These are phyloP conservation scores for Orestias chungarensis DNA, from an alignment of 2,797 vertebrate species.

Conservation along the genomic window DNA sequence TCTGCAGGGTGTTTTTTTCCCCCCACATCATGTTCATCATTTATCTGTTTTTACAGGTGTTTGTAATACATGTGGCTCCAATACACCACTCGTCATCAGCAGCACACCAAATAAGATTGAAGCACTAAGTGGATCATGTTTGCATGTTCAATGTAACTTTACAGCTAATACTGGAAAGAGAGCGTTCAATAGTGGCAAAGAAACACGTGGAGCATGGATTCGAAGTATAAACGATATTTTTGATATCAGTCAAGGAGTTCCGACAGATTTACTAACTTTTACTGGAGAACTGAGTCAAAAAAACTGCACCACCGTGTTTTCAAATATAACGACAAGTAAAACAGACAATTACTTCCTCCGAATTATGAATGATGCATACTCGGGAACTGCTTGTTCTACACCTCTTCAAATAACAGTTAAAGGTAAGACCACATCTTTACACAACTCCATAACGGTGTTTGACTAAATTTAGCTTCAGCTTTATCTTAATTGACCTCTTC, in stretches of 20 bases:
- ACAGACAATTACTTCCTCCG: constrained; percentile 54
- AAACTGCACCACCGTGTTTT: constrained; percentile 64
- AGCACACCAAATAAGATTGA: constrained; percentile 22
- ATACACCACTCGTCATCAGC: fast-evolving
- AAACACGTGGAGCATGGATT: constrained; percentile 38
- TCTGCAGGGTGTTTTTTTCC: background rate
- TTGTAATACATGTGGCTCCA: background rate
- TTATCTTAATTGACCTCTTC: no score
- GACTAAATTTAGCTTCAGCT: no score
- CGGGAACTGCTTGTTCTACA: background rate
- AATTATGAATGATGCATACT: background rate
- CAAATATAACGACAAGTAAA: background rate
- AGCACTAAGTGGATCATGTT: constrained; percentile 61
- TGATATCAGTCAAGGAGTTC: background rate
- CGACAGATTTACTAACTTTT: constrained; percentile 15
- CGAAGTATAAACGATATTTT: constrained; percentile 24
- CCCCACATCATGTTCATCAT: background rate
- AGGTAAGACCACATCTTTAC: constrained; percentile 43
- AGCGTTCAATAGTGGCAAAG: fast-evolving
- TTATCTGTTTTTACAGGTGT: constrained; percentile 28
- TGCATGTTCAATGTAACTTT: constrained; percentile 66
- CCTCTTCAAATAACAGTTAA: constrained; percentile 35
- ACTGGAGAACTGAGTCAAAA: constrained; percentile 46
- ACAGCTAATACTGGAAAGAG: fast-evolving
- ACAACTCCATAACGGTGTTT: background rate